phyloP scores from a whole-genome alignment of 2,888 invertebrate species.

The Megastigmus dorsalis region DNA sequence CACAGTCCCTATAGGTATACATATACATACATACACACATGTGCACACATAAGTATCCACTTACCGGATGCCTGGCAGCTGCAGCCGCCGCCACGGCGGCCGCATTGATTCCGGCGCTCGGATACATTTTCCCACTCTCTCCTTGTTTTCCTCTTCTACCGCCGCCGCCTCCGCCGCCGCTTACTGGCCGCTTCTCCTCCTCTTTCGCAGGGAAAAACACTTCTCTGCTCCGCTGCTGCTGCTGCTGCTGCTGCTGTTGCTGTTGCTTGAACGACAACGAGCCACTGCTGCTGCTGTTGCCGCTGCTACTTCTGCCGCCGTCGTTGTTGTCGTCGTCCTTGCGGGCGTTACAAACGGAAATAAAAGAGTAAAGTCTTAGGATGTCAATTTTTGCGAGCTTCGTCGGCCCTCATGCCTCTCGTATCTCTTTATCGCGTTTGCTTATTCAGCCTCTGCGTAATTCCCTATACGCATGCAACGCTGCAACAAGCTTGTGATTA shows the following conservation, averaged over 20 bases:
- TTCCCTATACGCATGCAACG: background rate
- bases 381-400: constrained; percentile 18
- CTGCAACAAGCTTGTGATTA: background rate
- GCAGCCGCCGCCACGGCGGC: constrained; percentile 90
- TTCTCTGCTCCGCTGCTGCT: background rate
- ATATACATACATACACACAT: background rate
- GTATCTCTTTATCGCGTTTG: no score
- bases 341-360: background rate
- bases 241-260: no score
- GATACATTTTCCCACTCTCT: constrained; percentile 81
- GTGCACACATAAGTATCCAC: constrained; percentile 65
- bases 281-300: background rate
- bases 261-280: constrained; percentile 1
- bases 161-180: background rate
- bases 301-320: background rate
- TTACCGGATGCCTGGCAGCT: constrained; percentile 91
- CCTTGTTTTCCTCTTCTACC: constrained; percentile 7
- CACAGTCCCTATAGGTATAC: no score
- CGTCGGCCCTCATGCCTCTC: constrained; percentile 12
- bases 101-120: constrained; percentile 90
- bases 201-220: background rate
- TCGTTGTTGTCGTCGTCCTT: background rate
- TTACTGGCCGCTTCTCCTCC: constrained; percentile 21
- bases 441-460: no score
- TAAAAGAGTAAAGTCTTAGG: background rate